Evolutionary conservation across 2,113 vertebrate genomes (phyloP), one percentile per base, ranked within the genome.

Genomic region (Leptosomus discolor): DNA sequence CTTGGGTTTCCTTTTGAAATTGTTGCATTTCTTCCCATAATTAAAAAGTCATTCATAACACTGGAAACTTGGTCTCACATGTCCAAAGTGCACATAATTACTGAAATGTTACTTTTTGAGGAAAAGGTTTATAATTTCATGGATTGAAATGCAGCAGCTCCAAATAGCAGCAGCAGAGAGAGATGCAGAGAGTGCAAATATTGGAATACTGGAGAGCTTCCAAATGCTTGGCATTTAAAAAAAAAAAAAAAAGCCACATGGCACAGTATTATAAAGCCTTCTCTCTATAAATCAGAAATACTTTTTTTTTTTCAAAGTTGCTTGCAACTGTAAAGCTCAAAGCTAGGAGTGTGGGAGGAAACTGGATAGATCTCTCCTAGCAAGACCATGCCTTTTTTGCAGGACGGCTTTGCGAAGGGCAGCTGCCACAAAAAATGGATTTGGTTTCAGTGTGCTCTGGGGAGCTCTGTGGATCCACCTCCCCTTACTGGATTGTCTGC

Each of bases 131-230:
- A 18, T 51, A 90, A 73, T 90, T 46, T 88, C 79, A 69, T 15
- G 36, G 45, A 61, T 29, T 57, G n/a, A 85, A 94, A 85, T 26
- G 32, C n/a, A 85, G 29, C 46, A 74, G n/a, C 45, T 92, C 75
- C 29, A 39, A 94, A 92, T 57, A 80, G 68, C 58, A 96, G 63
- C 58, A 88, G 22, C 26, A 80, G 63, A 54, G 67, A 88, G 2
- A 36, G 67, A 80, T 76, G 58, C 58, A 80, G 81, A 46, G 36
- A 83, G 58, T 92, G 67, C 57, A 95, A 89, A 94, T 70, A 73
- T 32, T 85, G 85, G 77, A 91, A 83, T 85, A 39, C 46, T 91
- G 94, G 89, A 96, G 64, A 94, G 45, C 15, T 94, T 96, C 89
- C 76, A 96, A 91, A 86, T 57, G 23, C 20, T 63, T 90, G 85